Evolutionary conservation across 2,113 vertebrate genomes (phyloP).

Genomic region (Ptyas mucosa): DNA sequence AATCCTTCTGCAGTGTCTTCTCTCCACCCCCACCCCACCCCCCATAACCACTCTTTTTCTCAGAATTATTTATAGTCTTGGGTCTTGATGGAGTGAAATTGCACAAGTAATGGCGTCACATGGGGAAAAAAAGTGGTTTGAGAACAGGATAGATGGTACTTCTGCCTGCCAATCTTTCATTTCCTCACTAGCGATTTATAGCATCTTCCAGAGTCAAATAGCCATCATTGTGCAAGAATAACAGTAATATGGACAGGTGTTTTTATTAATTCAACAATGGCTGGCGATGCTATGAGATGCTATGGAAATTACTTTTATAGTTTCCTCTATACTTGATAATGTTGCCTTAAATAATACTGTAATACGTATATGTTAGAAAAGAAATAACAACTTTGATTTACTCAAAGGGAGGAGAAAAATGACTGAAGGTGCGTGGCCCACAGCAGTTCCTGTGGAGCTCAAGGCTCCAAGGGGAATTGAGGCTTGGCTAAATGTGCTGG

Average conservation of each 20-base stretch:
- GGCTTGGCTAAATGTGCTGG: neutral
- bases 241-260: neutral
- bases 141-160: neutral
- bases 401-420: neutral
- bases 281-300: neutral
- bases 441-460: neutral
- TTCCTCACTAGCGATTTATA: neutral
- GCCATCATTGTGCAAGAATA: neutral
- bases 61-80: neutral
- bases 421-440: neutral
- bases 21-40: no score
- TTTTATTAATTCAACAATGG: neutral
- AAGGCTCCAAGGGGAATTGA: neutral
- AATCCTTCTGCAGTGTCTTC: neutral
- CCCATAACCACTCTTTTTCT: neutral
- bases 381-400: accelerated
- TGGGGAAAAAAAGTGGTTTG: neutral
- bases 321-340: neutral
- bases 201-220: neutral
- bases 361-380: neutral
- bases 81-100: neutral
- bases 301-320: neutral
- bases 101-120: neutral
- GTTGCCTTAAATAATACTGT: neutral
- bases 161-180: neutral